phyloP scores from a whole-genome alignment of 2,888 invertebrate genomes.

The Lepidonotus clava region DNA sequence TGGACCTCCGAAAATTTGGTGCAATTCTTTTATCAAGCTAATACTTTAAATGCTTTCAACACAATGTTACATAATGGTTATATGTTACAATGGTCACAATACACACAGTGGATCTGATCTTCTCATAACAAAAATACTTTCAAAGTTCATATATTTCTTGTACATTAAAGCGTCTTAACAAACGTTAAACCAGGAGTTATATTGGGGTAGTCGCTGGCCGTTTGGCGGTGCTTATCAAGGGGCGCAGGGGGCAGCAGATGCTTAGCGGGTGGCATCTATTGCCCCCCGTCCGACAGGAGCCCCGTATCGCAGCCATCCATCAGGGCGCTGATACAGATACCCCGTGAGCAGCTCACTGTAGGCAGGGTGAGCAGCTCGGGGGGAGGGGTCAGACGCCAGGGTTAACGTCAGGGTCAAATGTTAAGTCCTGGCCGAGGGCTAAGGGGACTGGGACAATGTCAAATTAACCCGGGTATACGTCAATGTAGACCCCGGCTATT shows the following conservation, averaged over 20 bases:
- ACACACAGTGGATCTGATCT: no score
- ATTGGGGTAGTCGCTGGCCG: no score
- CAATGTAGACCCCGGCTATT: background rate
- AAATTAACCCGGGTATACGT: conserved; percentile 12
- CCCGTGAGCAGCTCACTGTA: background rate
- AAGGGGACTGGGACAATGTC: conserved; percentile 8
- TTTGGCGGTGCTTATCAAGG: background rate
- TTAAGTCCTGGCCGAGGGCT: background rate
- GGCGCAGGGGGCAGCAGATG: background rate
- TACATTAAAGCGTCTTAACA: no score
- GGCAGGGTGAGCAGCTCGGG: background rate
- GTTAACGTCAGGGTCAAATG: conserved; percentile 3
- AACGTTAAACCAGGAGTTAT: no score
- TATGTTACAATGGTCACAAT: no score
- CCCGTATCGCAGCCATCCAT: background rate
- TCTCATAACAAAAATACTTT: no score
- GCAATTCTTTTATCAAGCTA: no score
- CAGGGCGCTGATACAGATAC: background rate
- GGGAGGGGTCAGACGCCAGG: background rate
- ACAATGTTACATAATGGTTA: no score
- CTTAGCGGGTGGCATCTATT: background rate
- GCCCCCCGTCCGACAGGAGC: background rate
- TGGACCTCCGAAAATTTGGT: no score
- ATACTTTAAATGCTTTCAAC: no score
- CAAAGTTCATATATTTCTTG: no score